Percentiles rank a stretch among this genome's conserved stretches.
Conservation (phyloP, 2,888 invertebrate genomes). For the Eupithecia subfuscata region DNA sequence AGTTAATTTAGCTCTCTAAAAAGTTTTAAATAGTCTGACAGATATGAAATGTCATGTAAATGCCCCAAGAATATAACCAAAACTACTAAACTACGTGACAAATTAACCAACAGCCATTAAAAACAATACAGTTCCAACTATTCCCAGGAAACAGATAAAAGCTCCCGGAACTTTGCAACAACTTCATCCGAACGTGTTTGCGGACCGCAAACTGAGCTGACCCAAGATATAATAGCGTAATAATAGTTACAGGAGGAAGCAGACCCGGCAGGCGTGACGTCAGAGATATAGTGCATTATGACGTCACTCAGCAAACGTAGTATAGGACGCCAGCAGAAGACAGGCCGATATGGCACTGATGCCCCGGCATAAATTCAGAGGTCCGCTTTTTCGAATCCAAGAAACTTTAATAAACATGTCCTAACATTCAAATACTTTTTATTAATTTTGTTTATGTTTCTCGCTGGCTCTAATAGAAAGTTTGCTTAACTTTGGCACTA, state of each 20-base stretch:
- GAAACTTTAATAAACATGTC: too few species aligned
- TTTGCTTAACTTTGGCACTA: too few species aligned
- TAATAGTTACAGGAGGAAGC: neutral
- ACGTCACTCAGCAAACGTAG: neutral
- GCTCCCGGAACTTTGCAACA: neutral
- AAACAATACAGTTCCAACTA: neutral
- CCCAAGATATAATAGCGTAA: neutral
- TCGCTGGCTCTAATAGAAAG: too few species aligned
- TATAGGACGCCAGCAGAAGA: neutral
- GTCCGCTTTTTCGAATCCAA: too few species aligned
- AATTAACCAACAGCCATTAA: neutral
- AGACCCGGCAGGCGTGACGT: neutral
- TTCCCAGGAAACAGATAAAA: constrained; percentile 7
- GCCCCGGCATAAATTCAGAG: too few species aligned
- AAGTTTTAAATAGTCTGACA: too few species aligned
- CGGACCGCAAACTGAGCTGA: constrained; percentile 1
- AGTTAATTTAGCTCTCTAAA: too few species aligned
- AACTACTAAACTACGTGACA: neutral
- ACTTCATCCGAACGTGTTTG: constrained; percentile 1
- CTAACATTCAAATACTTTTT: too few species aligned
- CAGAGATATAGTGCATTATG: neutral
- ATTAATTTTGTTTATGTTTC: too few species aligned
- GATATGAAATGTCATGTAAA: neutral
- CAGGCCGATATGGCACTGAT: too few species aligned
- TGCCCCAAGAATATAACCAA: neutral